A percentile compares a stretch with the other conserved stretches of the same genome.
These are phyloP conservation scores for Hirtodrosophila duncani DNA, from an alignment of 2,888 invertebrate genomes.

Conservation along the genomic window DNA sequence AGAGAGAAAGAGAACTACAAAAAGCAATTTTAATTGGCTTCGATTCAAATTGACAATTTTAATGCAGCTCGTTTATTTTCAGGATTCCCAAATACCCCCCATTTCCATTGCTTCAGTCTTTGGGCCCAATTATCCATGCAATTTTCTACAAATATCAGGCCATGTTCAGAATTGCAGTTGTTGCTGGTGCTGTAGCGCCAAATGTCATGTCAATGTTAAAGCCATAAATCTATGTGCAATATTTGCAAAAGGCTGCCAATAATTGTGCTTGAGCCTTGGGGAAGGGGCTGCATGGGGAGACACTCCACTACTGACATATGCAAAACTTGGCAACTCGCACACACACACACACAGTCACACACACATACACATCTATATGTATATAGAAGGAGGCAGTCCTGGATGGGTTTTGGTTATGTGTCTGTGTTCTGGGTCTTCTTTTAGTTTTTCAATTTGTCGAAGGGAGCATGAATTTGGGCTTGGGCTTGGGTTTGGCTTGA, in stretches of 20 bases:
- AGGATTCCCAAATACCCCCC: slow-evolving; percentile 7
- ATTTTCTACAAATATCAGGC: slow-evolving; percentile 39
- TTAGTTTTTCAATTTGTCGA: slow-evolving; percentile 26
- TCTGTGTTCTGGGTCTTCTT: slow-evolving; percentile 2
- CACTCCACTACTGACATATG: slow-evolving; percentile 43
- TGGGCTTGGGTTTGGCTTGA: not conserved
- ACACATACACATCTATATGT: slow-evolving; percentile 34
- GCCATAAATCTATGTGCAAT: slow-evolving; percentile 57
- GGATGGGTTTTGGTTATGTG: not conserved
- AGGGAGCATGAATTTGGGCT: not conserved
- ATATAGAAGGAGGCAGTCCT: slow-evolving; percentile 22
- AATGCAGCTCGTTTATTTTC: slow-evolving; percentile 39
- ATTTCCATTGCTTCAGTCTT: not conserved
- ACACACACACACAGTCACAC: too few relatives aligned
- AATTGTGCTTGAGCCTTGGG: slow-evolving; percentile 4
- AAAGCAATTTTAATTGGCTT: slow-evolving; percentile 52
- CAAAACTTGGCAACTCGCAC: slow-evolving; percentile 48
- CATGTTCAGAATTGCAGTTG: slow-evolving; percentile 13
- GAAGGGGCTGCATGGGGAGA: not conserved
- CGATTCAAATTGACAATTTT: slow-evolving; percentile 41
- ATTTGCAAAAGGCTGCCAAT: slow-evolving; percentile 47
- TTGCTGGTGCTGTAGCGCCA: slow-evolving; percentile 27
- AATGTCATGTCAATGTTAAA: slow-evolving; percentile 56
- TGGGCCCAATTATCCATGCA: slow-evolving; percentile 47
- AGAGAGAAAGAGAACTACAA: slow-evolving; percentile 13